These are phyloP conservation scores for Bombus pascuorum DNA, from an alignment of 1,140 invertebrate genomes.

Conservation along the genomic window DNA sequence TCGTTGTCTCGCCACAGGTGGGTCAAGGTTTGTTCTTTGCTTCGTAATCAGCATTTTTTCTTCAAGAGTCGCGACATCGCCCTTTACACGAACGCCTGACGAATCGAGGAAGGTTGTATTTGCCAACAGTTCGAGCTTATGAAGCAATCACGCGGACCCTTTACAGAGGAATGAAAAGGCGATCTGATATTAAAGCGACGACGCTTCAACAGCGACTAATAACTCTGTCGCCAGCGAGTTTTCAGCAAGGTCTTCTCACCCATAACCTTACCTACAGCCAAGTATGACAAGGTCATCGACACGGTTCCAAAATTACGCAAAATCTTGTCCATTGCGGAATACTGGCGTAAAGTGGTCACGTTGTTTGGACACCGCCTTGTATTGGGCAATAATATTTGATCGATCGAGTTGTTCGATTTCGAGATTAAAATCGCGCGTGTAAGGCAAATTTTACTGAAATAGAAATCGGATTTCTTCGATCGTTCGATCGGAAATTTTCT, in stretches of 20 bases:
- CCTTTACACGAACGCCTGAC: constrained; percentile 12
- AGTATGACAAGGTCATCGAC: constrained; percentile 29
- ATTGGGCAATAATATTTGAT: neutral
- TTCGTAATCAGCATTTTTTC: constrained; percentile 12
- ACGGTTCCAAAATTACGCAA: constrained; percentile 3
- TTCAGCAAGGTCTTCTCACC: neutral
- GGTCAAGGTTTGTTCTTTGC: constrained; percentile 28
- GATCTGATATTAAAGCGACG: constrained; percentile 10
- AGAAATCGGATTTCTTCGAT: neutral
- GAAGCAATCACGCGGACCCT: constrained; percentile 14
- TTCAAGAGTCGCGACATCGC: neutral
- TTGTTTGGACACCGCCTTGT: neutral
- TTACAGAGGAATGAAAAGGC: neutral
- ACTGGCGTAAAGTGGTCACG: neutral
- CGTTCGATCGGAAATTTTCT: neutral
- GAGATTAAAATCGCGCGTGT: neutral
- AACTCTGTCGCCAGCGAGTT: neutral
- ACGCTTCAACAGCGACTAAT: constrained; percentile 4
- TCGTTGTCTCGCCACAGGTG: constrained; percentile 9
- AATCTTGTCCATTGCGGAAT: neutral
- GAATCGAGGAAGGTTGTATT: constrained; percentile 17
- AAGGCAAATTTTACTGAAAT: neutral
- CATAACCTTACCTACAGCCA: constrained; percentile 24
- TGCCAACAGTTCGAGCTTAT: constrained; percentile 2
- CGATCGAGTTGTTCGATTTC: neutral